Evolutionary conservation across 2,888 invertebrate genomes (phyloP).

Genomic region (Gerosis bhagava): DNA sequence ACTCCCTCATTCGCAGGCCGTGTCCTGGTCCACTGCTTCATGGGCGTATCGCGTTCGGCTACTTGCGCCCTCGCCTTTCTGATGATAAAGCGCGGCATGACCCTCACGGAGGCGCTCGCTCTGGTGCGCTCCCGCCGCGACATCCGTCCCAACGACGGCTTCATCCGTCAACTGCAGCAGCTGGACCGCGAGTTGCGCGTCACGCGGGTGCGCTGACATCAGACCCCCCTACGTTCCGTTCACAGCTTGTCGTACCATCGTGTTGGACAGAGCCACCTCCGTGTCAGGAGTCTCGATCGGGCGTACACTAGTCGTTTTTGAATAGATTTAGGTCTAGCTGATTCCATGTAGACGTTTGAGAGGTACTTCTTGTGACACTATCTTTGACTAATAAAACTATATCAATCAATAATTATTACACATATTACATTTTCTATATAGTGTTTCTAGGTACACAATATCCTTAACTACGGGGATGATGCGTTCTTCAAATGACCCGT

Average conservation of each 20-base stretch:
- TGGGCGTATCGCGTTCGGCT: constrained; percentile 92
- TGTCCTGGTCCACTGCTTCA: constrained; percentile 90
- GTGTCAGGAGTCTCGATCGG: constrained; percentile 67
- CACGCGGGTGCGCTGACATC: constrained; percentile 74
- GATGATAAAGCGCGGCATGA: constrained; percentile 90
- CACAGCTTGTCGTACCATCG: constrained; percentile 50
- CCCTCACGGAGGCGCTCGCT: constrained; percentile 88
- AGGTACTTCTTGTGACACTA: no score
- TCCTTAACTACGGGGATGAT: no score
- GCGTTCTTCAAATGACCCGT: no score
- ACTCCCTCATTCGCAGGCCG: constrained; percentile 84
- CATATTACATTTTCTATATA: no score
- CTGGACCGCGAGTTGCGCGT: constrained; percentile 84
- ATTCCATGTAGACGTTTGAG: no score
- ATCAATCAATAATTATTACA: no score
- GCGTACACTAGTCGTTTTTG: constrained; percentile 47
- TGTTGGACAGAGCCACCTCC: constrained; percentile 43
- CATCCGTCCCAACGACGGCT: constrained; percentile 91
- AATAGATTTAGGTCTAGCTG: neutral
- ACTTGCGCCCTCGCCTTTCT: constrained; percentile 91
- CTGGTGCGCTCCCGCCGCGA: constrained; percentile 87
- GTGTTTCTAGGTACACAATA: no score
- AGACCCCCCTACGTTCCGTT: constrained; percentile 51
- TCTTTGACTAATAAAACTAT: no score
- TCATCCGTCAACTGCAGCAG: constrained; percentile 89